Base-by-base conservation (phyloP, 1,140 invertebrate species). In the Aphelenchoides besseyi region DNA sequence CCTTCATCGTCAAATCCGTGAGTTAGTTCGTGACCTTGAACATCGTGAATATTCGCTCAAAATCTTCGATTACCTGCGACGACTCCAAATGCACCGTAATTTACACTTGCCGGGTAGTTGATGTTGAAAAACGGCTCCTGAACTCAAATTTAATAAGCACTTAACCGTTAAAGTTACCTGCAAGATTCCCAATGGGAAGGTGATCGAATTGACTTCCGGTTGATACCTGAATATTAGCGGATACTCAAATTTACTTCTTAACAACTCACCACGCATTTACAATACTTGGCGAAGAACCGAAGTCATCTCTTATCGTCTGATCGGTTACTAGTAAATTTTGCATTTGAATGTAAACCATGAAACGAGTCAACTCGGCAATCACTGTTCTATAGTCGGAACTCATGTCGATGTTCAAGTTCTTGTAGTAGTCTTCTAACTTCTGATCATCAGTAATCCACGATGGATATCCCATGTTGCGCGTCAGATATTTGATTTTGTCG, bases 21-120 rank as follows among this genome's bases (percentile, higher is more conserved):
- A 2, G 29, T 26, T 2, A 68, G 0, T 59, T 59, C 28, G 12
- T 16, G 55, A 57, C n/a, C 23, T 29, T n/a, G 23, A 23, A 57
- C 23, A 8, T 9, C 54, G n/a, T n/a, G n/a, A n/a, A n/a, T n/a
- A n/a, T n/a, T n/a, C n/a, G n/a, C n/a, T n/a, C n/a, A n/a, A n/a
- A n/a, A n/a, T n/a, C n/a, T n/a, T n/a, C n/a, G n/a, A n/a, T 89
- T 88, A 0, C 87, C 88, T 48, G 88, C 86, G 3, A 88, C 86
- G 16, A 87, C 85, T 8, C 88, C 88, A n/a, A 88, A 75, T 54
- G 85, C 87, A n/a, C 87, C 88, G 77, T 86, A 88, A 72, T 88
- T 88, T 2, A 88, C 73, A 53, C 86, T 88, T 87, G 88, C 88
- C 68, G 89, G 89, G 73, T 86, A 87, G 26, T 85, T 84, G 32